Evolutionary conservation across 2,113 vertebrate species (phyloP), one percentile per base, ranked within the genome.

Genomic region (Neodontobutis hainanensis): DNA sequence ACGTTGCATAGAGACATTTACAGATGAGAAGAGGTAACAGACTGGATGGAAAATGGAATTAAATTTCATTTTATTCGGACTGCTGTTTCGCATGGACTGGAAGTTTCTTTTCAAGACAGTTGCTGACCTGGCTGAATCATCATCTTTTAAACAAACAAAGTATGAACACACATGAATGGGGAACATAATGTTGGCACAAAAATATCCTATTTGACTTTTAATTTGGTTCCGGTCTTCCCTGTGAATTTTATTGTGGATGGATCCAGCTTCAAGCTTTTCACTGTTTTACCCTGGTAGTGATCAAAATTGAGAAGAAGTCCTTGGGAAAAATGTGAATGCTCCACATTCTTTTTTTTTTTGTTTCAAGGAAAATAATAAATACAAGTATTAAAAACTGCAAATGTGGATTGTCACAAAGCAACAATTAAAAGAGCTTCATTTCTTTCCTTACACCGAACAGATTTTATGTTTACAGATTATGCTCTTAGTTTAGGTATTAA

Each of bases 271-370:
- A 94, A 94, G 94, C 94, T 95, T 94, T 94, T 93, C 94, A 93
- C 90, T 91, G 88, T 96, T 95, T 90, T 88, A 94, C 93, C 92
- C 95, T 93, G 93, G 93, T 95, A 97, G 94, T 96, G 93, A 92
- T 95, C 92, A 92, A 93, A 94, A 92, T 95, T 94, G 78, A 78
- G 84, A 88, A 94, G 91, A 95, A 94, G 95, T 95, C 94, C 92
- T 95, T 90, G 94, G 94, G 94, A 94, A 96, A 85, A 96, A 96
- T 97, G 95, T 97, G 95, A 96, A 97, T 94, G 95, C 95, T 94
- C 93, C 81, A 94, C 92, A 92, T 95, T 94, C 91, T 92, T 95
- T 94, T 95, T 95, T 92, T 95, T 94, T 95, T 95, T 91, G 94
- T 95, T 96, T 96, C 94, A 94, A 94, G 95, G 94, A 95, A 92